phyloP scores from a whole-genome alignment of 1,140 invertebrate genomes.

The Pemphigus obesinymphae region DNA sequence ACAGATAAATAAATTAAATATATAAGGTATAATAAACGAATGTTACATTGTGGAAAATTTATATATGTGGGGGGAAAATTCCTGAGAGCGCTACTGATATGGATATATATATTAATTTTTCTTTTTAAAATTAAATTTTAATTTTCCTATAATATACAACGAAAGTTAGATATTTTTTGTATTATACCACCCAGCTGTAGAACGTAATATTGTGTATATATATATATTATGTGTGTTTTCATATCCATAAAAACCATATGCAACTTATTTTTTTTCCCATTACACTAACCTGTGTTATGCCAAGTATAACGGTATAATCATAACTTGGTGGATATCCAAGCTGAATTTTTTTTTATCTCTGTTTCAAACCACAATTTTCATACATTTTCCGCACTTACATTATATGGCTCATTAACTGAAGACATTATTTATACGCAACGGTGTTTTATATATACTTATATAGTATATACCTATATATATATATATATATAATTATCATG shows the following conservation, averaged over 20 bases:
- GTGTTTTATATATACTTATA: not conserved
- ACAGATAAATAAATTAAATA: too few species aligned
- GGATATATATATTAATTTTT: too few species aligned
- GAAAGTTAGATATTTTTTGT: too few species aligned
- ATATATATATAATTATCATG: too few species aligned
- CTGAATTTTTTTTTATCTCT: conserved; percentile 8
- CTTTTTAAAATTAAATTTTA: too few species aligned
- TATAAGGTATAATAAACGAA: too few species aligned
- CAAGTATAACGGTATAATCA: not conserved
- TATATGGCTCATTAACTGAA: conserved; percentile 3
- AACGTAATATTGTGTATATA: not conserved
- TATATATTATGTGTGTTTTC: not conserved
- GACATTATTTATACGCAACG: conserved; percentile 14
- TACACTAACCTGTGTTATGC: not conserved
- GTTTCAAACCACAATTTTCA: not conserved
- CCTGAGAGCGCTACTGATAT: too few species aligned
- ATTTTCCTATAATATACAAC: too few species aligned
- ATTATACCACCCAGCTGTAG: not conserved
- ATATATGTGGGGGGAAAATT: too few species aligned
- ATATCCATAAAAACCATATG: conserved; percentile 12
- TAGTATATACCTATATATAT: not conserved
- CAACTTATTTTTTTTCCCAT: not conserved
- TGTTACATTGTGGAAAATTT: too few species aligned
- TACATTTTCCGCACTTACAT: conserved; percentile 1
- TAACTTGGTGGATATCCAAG: conserved; percentile 12